These are phyloP conservation scores for Pachyrhynchus sulphureomaculatus DNA, from an alignment of 1,140 invertebrate species.

Conservation along the genomic window DNA sequence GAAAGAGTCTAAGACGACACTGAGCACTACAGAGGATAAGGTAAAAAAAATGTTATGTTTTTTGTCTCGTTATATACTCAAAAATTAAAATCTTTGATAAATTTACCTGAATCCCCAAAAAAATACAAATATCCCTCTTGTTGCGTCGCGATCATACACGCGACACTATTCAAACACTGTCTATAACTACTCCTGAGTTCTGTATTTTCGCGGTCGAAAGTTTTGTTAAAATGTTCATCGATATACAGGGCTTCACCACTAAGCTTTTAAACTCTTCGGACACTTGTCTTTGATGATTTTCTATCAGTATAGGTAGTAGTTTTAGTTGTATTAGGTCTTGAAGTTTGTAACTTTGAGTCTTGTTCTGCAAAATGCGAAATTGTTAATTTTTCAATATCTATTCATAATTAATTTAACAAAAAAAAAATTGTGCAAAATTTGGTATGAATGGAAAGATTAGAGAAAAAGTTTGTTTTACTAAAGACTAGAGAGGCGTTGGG, in stretches of 20 bases:
- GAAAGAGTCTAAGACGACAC: no score
- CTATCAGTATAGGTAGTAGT: constrained; percentile 47
- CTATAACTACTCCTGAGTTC: constrained; percentile 39
- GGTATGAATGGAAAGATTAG: no score
- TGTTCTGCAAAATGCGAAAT: constrained; percentile 31
- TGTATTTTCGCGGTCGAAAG: constrained; percentile 1
- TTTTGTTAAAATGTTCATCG: constrained; percentile 38
- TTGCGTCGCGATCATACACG: constrained; percentile 55
- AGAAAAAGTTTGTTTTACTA: no score
- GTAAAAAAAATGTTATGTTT: no score
- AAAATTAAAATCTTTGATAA: no score
- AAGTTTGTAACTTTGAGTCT: constrained; percentile 37
- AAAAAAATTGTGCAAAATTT: no score
- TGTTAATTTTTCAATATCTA: no score
- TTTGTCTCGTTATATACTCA: no score
- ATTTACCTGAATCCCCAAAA: constrained; percentile 49
- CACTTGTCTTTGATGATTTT: constrained; percentile 43
- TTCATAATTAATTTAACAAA: no score
- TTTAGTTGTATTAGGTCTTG: constrained; percentile 52
- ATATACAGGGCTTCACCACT: constrained; percentile 49
- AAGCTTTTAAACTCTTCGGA: constrained; percentile 50
- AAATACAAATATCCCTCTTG: constrained; percentile 62
- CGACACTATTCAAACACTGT: constrained; percentile 42
- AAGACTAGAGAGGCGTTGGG: no score
- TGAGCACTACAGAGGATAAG: no score